Evolutionary conservation across 2,113 vertebrate genomes (phyloP), one percentile per base, ranked within the genome.

Genomic region (Odontophorus gujanensis): DNA sequence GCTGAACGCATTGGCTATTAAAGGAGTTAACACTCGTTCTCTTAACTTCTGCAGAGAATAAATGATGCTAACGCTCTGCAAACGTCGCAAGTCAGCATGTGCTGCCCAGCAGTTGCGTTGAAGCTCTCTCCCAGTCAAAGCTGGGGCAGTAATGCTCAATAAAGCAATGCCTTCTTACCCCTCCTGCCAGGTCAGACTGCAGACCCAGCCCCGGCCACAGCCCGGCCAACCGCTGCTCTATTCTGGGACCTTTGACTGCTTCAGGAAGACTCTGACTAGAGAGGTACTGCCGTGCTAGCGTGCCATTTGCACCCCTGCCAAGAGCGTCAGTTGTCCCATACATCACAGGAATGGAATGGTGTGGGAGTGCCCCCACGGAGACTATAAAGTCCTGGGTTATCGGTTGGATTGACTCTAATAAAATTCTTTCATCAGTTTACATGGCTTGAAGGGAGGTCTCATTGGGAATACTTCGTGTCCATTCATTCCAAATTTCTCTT

Each of bases 241-340:
- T 82, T 89, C 97, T 20, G 99, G 99, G 63, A 99, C 99, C 63
- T 97, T 99, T 22, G 99, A 99, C 96, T 99, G 99, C 94, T 99
- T 98, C 93, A 98, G 93, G 90, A 99, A 99, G 97, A 99, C 99
- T 40, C 95, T 99, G 13, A 79, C 98, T 76, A 97, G 97, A 97
- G 99, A 99, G 99, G 99, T 99, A 98, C 71, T 21, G 74, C 50
- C 26, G 69, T 50, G 62, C 42, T 58, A 65, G 58, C 85, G 36
- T 7, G 50, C 14, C 74, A 28, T 10, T 21, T 13, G 61, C 4
- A 1, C 3, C 5, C 42, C 42, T 79, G 74, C 85, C 92, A 92
- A 40, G 73, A 58, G 2, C 4, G n/a, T 34, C 74, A 34, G 6
- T 55, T 84, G 55, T 58, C 47, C 67, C 47, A 11, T 62, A 2